Evolutionary conservation across 2,888 invertebrate genomes (phyloP).

Genomic region (Eupeodes latifasciatus): DNA sequence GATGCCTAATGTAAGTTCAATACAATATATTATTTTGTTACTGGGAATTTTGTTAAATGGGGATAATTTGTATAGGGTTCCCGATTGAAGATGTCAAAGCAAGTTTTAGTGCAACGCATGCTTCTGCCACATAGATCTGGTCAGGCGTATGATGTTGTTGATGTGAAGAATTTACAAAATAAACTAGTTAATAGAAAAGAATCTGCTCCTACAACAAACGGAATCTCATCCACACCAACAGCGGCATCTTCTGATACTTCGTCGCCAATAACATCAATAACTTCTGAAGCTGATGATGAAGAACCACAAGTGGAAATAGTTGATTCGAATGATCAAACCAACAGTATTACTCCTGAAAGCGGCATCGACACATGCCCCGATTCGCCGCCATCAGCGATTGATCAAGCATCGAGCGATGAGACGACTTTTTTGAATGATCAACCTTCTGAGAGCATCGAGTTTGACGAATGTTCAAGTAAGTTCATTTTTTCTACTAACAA

Average conservation of each 20-base stretch:
- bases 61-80: constrained; percentile 77
- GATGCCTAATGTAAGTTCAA: constrained; percentile 79
- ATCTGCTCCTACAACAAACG: constrained; percentile 43
- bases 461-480: constrained; percentile 74
- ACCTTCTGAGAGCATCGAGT: constrained; percentile 41
- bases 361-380: neutral
- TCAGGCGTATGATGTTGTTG: constrained; percentile 80
- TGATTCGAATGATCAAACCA: neutral
- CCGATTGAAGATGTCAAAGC: constrained; percentile 82
- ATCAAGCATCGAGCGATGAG: constrained; percentile 27
- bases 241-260: neutral
- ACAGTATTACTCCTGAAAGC: constrained; percentile 54
- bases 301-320: neutral
- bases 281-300: constrained; percentile 10
- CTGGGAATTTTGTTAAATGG: neutral
- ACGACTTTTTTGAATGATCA: constrained; percentile 40
- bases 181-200: constrained; percentile 76
- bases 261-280: neutral
- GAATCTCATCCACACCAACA: neutral
- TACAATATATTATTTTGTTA: neutral
- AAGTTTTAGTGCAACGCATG: constrained; percentile 91
- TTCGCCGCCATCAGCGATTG: neutral
- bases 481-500: neutral
- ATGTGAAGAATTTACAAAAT: constrained; percentile 79
- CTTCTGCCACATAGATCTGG: constrained; percentile 86